These are phyloP conservation scores for Alligator mississippiensis DNA, from an alignment of 2,113 vertebrate species.

Conservation along the genomic window DNA sequence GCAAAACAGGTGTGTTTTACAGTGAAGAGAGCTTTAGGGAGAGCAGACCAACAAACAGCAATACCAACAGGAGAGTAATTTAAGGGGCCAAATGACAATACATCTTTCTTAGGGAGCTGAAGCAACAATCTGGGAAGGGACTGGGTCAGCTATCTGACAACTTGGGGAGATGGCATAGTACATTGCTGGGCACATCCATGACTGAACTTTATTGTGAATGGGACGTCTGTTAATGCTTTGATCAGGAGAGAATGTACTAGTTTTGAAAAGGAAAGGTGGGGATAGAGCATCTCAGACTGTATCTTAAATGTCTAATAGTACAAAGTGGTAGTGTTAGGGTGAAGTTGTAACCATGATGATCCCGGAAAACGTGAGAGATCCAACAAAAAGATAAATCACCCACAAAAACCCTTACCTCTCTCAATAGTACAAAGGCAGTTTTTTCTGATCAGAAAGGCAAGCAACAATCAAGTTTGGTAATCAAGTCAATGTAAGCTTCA, in stretches of 20 bases:
- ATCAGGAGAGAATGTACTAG: slow-evolving; percentile 7
- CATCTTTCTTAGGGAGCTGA: background rate
- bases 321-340: no score
- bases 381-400: no score
- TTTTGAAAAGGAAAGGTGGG: background rate
- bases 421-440: background rate
- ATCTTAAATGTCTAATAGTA: no score
- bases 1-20: background rate
- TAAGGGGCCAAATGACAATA: background rate
- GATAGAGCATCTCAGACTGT: background rate
- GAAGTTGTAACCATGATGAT: no score
- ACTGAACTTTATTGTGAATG: background rate
- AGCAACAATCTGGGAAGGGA: background rate
- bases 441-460: background rate
- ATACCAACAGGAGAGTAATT: background rate
- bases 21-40: background rate
- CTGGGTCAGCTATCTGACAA: background rate
- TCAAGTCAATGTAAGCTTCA: background rate
- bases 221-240: background rate
- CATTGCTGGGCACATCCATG: background rate
- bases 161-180: background rate
- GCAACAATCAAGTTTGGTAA: background rate
- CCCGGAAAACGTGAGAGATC: no score
- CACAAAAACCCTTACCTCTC: no score
- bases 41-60: background rate